Base-by-base conservation (phyloP, 2,888 invertebrate species). In the Eurytoma adleriae region DNA sequence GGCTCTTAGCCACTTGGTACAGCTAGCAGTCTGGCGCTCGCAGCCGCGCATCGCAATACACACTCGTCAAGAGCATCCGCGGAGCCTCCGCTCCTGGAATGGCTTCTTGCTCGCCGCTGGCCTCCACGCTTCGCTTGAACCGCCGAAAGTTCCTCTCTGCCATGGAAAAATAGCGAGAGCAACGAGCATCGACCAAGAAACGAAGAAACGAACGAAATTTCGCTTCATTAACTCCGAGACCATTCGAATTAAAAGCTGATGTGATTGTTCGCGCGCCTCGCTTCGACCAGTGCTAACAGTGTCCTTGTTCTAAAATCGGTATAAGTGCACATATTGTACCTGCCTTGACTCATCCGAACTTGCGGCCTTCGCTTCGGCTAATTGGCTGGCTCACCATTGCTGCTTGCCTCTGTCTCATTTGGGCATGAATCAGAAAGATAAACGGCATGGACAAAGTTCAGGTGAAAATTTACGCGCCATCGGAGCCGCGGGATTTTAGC, bases 1-100 rank as follows among this genome's bases (percentile, higher is more conserved):
- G 87, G 83, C 86, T 89, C 88, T 89, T 87, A 88, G 89, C 88
- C 87, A 88, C 89, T 89, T 88, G 83, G 88, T 88, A 85, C 87
- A 87, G 84, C 87, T 88, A 86, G 87, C 87, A 89, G 89, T 89
- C 89, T 88, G 88, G 75, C 79, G 72, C 56, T 87, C 88, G 87
- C 87, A 87, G 89, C 86, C 89, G 88, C 87, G 87, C 87, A 87
- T 88, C 88, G 87, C 84, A 86, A 88, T 86, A 70, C 61, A 87
- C 87, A 84, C 86, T 86, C 87, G 87, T 87, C 88, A 40, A 79
- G 82, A 83, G 80, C 83, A 84, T 59, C 57, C 40, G 40, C 40
- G 40, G 40, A 40, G 40, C 10, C 40, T 40, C 40, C 10, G 40
- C 10, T 40, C 40, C 40, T 10, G 40, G 40, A 40, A 40, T 40